Base-by-base conservation (phyloP, 2,888 invertebrate species). In the Athalia cordata region DNA sequence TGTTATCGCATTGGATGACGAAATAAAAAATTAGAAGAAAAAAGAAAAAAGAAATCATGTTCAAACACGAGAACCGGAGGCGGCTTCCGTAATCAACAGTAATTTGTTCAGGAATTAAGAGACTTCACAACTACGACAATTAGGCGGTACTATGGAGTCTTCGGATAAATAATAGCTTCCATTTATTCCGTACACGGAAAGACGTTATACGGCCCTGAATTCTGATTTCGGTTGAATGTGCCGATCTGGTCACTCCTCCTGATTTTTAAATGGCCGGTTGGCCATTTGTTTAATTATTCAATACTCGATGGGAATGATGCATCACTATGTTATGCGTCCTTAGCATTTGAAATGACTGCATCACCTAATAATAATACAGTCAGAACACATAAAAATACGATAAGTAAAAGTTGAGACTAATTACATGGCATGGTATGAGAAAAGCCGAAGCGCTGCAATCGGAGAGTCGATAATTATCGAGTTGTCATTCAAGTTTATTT, bases 341-440 rank as follows among this genome's bases (percentile, higher is more conserved):
- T n/a, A 61, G n/a, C 82, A 85, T 85, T 87, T 86, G 86, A 86
- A 84, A 83, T 88, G 88, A 88, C 87, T 62, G 62, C 13, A 62
- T 15, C 15, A 13, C 59, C 47, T 8, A 57, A 43, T 6, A 61
- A 43, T 7, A 72, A 11, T 6, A 43, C n/a, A 43, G 45, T 9
- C 11, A 65, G 43, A 5, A 8, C 8, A 9, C 64, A 43, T 29
- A 29, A 29, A 29, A 29, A 29, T 29, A 29, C 29, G 29, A 29
- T 29, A 29, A 29, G 29, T 29, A 29, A 29, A 29, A 29, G 29
- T 29, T 29, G 29, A 29, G 29, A 29, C 29, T 29, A 29, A 29
- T 29, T 29, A 29, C 29, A 29, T 29, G 29, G 29, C 29, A 29
- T 29, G 29, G 29, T 29, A 29, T 29, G 29, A 29, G 29, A 29